phyloP scores from a whole-genome alignment of 2,888 invertebrate species.

The Villa cingulata region DNA sequence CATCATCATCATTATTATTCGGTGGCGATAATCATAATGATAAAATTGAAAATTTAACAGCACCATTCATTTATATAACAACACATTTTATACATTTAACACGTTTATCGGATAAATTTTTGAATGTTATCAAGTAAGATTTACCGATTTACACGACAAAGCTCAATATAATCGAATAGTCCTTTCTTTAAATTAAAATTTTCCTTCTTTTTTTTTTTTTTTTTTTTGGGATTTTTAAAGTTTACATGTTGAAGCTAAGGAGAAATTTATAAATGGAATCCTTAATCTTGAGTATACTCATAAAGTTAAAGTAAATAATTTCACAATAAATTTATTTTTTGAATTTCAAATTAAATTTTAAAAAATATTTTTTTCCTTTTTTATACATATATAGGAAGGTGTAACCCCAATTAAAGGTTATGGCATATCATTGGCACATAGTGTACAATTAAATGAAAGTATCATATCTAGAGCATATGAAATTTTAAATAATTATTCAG shows the following conservation, averaged over 20 bases:
- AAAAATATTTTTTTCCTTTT: no score
- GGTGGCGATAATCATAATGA: not conserved
- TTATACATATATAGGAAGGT: constrained; percentile 9
- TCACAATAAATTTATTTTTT: not conserved
- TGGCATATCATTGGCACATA: constrained; percentile 15
- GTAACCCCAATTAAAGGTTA: constrained; percentile 14
- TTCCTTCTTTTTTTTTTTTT: not conserved
- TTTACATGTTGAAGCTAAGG: constrained; percentile 38
- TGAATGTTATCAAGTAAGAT: constrained; percentile 64
- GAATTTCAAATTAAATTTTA: no score
- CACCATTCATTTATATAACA: constrained; percentile 51
- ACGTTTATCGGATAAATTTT: constrained; percentile 48
- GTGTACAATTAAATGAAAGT: constrained; percentile 11
- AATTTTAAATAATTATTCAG: constrained; percentile 6
- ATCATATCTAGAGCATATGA: constrained; percentile 13
- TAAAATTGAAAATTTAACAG: constrained; percentile 7
- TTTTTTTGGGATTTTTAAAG: constrained; percentile 27
- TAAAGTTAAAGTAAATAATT: constrained; percentile 10
- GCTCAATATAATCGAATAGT: no score
- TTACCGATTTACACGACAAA: no score
- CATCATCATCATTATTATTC: no score
- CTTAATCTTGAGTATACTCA: constrained; percentile 15
- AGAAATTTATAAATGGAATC: constrained; percentile 13
- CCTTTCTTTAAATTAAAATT: not conserved
- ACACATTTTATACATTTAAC: constrained; percentile 58